Percentiles rank a stretch among this genome's conserved stretches.
phyloP scores from a whole-genome alignment of 2,113 vertebrate genomes.

The Lampris incognitus region DNA sequence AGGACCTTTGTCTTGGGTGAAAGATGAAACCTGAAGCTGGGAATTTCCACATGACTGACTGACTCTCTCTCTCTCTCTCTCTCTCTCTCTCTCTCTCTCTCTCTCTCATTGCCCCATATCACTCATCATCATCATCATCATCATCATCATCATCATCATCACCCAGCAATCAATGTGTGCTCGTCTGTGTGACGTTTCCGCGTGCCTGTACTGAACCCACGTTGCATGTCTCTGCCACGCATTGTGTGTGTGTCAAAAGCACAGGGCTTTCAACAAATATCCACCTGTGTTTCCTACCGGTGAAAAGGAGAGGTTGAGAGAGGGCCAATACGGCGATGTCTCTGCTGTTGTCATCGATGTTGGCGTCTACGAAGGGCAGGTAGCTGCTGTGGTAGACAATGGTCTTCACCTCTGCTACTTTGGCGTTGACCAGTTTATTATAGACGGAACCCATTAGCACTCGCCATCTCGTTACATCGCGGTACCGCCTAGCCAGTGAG shows the following conservation, averaged over 20 bases:
- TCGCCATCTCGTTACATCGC: slow-evolving; percentile 84
- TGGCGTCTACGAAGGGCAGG: slow-evolving; percentile 88
- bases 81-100: slow-evolving; percentile 13
- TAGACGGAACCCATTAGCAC: slow-evolving; percentile 88
- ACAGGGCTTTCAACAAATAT: too few species aligned
- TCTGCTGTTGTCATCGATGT: slow-evolving; percentile 91
- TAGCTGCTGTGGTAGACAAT: slow-evolving; percentile 91
- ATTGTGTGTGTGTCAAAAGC: too few species aligned
- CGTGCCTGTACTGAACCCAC: not conserved
- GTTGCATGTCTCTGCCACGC: not conserved
- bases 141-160: not conserved
- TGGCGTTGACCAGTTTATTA: slow-evolving; percentile 82
- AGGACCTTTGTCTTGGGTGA: slow-evolving; percentile 20
- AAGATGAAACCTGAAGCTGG: slow-evolving; percentile 25
- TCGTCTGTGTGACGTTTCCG: not conserved
- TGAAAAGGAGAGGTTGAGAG: slow-evolving; percentile 83
- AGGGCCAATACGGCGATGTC: slow-evolving; percentile 90
- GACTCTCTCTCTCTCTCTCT: not conserved
- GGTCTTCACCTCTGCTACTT: slow-evolving; percentile 84
- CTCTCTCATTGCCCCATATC: not conserved
- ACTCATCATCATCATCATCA: not conserved
- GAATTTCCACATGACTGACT: slow-evolving; percentile 5
- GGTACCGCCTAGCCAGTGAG: slow-evolving; percentile 80
- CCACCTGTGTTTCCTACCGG: slow-evolving; percentile 75
- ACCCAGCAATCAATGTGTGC: slow-evolving; percentile 9